These are phyloP conservation scores for Vandiemenella viatica DNA, from an alignment of 2,888 invertebrate genomes.

Conservation along the genomic window DNA sequence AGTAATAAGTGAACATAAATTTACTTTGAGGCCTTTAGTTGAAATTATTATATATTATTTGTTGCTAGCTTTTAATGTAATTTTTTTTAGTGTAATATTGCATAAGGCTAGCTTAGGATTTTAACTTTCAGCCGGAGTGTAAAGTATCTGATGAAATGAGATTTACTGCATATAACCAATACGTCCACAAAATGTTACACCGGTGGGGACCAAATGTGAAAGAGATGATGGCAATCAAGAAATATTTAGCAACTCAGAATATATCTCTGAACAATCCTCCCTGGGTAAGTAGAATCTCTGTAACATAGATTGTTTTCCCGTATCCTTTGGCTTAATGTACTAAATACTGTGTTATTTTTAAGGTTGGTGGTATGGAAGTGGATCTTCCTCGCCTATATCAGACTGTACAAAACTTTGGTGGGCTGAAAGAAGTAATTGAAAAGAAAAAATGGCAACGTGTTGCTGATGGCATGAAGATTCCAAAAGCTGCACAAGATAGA, in stretches of 20 bases:
- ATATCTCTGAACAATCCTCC: slow-evolving; percentile 61
- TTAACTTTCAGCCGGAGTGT: slow-evolving; percentile 54
- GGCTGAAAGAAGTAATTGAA: slow-evolving; percentile 71
- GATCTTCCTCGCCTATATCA: slow-evolving; percentile 75
- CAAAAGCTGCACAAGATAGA: slow-evolving; percentile 61
- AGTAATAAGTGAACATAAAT: no score
- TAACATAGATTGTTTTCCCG: background rate
- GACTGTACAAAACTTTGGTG: slow-evolving; percentile 71
- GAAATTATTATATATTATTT: no score
- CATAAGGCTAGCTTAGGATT: no score
- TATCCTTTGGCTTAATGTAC: background rate
- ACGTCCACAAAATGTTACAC: slow-evolving; percentile 70
- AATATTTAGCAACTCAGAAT: slow-evolving; percentile 61
- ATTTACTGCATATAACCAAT: slow-evolving; percentile 79
- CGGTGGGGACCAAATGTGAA: slow-evolving; percentile 81
- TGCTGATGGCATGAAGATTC: slow-evolving; percentile 75
- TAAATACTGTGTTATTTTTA: slow-evolving; percentile 18
- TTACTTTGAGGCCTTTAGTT: no score
- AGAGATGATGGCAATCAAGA: slow-evolving; percentile 70
- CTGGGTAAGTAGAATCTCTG: slow-evolving; percentile 40
- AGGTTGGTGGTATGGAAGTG: slow-evolving; percentile 83
- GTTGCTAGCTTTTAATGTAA: no score
- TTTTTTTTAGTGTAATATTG: no score
- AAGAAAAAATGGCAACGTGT: slow-evolving; percentile 79
- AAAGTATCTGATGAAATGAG: slow-evolving; percentile 69